Conservation (phyloP, 2,888 invertebrate species). For the Listrodromus nycthemerus region DNA sequence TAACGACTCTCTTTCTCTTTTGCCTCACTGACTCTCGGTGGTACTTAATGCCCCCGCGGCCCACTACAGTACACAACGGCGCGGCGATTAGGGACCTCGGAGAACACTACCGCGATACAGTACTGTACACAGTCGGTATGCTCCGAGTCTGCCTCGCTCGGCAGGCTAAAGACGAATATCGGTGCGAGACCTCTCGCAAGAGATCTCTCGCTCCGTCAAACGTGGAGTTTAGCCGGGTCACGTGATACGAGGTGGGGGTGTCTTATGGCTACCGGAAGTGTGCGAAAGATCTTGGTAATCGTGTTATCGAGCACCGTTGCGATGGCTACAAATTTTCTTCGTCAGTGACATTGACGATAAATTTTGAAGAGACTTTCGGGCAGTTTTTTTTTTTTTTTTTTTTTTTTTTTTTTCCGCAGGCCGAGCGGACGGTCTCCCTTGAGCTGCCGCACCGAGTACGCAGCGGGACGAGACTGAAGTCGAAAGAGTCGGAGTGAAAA, state of each 20-base stretch:
- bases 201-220: neutral
- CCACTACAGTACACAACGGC: constrained; percentile 1
- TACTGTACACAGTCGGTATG: constrained; percentile 49
- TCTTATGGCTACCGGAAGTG: neutral
- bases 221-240: neutral
- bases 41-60: constrained; percentile 30
- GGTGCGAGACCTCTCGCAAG: neutral
- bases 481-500: constrained; percentile 72
- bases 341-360: neutral
- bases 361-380: neutral
- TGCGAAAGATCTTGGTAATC: neutral
- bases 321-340: neutral
- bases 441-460: constrained; percentile 71
- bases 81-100: constrained; percentile 36
- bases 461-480: constrained; percentile 77
- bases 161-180: neutral
- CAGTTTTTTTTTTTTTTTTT: neutral
- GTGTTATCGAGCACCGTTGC: neutral
- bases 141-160: neutral
- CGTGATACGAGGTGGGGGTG: neutral
- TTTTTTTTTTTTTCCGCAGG: neutral
- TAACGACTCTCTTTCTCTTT: constrained; percentile 60
- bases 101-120: constrained; percentile 40
- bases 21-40: constrained; percentile 56
- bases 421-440: constrained; percentile 65